Evolutionary conservation across 2,888 invertebrate genomes (phyloP).

Genomic region (Machimus rusticus): DNA sequence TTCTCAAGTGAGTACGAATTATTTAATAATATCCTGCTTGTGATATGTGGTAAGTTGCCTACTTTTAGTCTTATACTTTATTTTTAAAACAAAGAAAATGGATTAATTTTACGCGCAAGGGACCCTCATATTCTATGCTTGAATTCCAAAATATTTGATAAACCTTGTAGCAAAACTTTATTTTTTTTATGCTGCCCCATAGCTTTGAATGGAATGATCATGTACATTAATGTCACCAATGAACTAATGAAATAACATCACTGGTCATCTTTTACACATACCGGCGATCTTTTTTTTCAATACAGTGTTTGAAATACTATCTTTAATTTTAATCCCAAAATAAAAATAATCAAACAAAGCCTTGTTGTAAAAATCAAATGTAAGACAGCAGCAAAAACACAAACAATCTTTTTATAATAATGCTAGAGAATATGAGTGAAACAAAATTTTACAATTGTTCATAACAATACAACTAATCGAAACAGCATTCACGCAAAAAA

Average conservation of each 20-base stretch:
- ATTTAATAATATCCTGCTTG: neutral
- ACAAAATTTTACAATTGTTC: neutral
- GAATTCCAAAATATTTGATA: neutral
- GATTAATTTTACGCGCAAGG: neutral
- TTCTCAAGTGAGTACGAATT: neutral
- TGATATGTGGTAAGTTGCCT: neutral
- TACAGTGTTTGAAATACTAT: neutral
- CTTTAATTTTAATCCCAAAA: neutral
- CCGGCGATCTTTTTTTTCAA: neutral
- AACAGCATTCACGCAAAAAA: neutral
- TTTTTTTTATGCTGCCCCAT: neutral
- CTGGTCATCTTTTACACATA: neutral
- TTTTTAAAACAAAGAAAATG: neutral
- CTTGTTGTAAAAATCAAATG: neutral
- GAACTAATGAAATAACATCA: neutral
- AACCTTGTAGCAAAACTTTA: neutral
- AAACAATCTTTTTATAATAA: slow-evolving; percentile 2
- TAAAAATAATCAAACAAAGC: neutral
- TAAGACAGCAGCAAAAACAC: neutral
- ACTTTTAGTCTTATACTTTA: neutral
- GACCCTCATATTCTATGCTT: neutral
- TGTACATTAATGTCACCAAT: neutral
- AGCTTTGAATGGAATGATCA: neutral
- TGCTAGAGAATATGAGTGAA: slow-evolving; percentile 18
- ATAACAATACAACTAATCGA: slow-evolving; percentile 7